These are phyloP conservation scores for Drosophila sordidapex DNA, from an alignment of 2,888 invertebrate genomes.

Conservation along the genomic window DNA sequence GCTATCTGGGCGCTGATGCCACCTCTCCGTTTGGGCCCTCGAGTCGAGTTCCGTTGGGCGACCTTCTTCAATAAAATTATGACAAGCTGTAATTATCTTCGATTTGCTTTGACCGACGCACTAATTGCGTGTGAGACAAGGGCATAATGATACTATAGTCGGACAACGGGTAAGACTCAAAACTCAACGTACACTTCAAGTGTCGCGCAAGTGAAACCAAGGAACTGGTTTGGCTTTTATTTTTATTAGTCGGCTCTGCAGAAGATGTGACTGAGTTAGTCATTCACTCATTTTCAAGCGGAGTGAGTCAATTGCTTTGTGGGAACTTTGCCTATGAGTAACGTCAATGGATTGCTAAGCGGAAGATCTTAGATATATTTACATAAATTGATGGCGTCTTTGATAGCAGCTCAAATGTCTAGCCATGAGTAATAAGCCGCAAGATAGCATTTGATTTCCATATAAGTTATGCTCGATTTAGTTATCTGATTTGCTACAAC, in stretches of 20 bases:
- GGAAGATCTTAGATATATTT: constrained; percentile 29
- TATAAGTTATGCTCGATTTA: background rate
- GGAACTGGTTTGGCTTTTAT: constrained; percentile 42
- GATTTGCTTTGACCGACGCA: constrained; percentile 78
- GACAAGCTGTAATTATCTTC: constrained; percentile 81
- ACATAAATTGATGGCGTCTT: constrained; percentile 2
- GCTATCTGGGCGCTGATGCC: constrained; percentile 10
- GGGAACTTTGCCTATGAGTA: constrained; percentile 52
- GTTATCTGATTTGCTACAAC: background rate
- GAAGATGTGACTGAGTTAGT: constrained; percentile 57
- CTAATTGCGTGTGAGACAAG: constrained; percentile 73
- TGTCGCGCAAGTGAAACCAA: constrained; percentile 51
- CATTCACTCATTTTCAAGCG: constrained; percentile 29
- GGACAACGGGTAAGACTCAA: constrained; percentile 11
- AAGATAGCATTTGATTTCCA: background rate
- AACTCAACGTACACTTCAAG: constrained; percentile 45
- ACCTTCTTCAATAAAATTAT: constrained; percentile 81
- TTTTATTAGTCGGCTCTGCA: constrained; percentile 46
- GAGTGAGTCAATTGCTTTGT: constrained; percentile 44
- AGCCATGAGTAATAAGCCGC: constrained; percentile 23
- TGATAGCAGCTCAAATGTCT: constrained; percentile 3
- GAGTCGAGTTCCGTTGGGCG: constrained; percentile 56
- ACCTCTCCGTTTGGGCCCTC: constrained; percentile 10
- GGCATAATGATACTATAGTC: constrained; percentile 44
- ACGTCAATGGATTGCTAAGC: constrained; percentile 38